phyloP scores from a whole-genome alignment of 2,113 vertebrate genomes.

The Galeopterus variegatus region DNA sequence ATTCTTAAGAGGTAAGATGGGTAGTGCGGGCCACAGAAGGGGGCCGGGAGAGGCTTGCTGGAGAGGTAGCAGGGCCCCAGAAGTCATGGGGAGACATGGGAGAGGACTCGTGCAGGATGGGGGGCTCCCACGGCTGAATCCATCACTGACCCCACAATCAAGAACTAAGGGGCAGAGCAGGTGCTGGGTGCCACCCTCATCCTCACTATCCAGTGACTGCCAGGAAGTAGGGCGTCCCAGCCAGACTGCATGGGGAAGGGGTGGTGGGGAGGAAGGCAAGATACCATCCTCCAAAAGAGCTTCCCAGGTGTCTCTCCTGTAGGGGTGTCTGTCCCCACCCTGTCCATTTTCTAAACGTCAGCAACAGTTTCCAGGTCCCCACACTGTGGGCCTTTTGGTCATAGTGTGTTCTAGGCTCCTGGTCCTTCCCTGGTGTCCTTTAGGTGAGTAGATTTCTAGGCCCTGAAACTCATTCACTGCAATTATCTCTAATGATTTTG shows the following conservation, averaged over 20 bases:
- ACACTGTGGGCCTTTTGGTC: neutral
- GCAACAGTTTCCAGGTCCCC: neutral
- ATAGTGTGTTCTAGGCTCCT: neutral
- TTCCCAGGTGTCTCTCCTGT: neutral
- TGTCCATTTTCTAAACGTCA: neutral
- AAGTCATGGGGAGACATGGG: neutral
- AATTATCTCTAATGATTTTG: neutral
- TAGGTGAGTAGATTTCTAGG: neutral
- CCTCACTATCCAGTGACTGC: neutral
- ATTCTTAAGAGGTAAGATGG: neutral
- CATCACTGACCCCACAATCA: conserved; percentile 79
- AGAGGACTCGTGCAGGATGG: conserved; percentile 67
- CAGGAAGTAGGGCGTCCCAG: conserved; percentile 31
- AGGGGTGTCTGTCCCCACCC: neutral
- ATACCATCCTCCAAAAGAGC: neutral
- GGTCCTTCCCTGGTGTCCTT: neutral
- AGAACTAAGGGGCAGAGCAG: conserved; percentile 28
- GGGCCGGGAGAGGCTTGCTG: neutral
- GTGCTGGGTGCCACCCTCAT: neutral
- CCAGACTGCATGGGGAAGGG: neutral
- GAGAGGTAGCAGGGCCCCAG: conserved; percentile 77
- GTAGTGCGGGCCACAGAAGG: neutral
- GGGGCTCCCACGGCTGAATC: conserved; percentile 86
- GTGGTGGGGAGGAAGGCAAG: neutral
- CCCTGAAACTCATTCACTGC: neutral